These are phyloP conservation scores for Aphidoletes aphidimyza DNA, from an alignment of 2,888 invertebrate genomes.

Conservation along the genomic window DNA sequence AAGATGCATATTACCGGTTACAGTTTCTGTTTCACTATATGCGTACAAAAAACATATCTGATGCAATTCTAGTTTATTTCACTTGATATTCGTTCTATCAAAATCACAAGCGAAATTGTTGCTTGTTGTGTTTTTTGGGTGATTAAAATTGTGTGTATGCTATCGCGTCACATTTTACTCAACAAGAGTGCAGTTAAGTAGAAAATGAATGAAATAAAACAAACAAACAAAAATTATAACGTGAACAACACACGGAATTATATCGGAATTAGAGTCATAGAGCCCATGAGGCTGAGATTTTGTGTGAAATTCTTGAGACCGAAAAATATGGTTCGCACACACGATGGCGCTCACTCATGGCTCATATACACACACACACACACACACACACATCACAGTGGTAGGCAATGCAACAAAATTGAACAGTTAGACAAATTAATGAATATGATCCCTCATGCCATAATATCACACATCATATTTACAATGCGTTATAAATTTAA, in stretches of 20 bases:
- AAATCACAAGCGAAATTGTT: slow-evolving; percentile 9
- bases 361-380: too few species aligned
- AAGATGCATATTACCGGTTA: slow-evolving; percentile 7
- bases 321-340: too few species aligned
- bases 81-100: neutral
- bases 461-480: neutral
- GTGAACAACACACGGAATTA: neutral
- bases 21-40: slow-evolving; percentile 22
- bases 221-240: slow-evolving; percentile 37
- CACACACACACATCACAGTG: too few species aligned
- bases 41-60: neutral
- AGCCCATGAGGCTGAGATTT: neutral
- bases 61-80: neutral
- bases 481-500: neutral
- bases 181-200: slow-evolving; percentile 17
- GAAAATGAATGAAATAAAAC: too few species aligned
- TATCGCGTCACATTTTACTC: neutral
- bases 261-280: neutral
- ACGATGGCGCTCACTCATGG: too few species aligned
- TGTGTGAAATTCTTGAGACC: neutral
- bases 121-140: slow-evolving; percentile 26
- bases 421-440: slow-evolving; percentile 40
- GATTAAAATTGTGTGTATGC: slow-evolving; percentile 32
- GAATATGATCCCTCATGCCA: neutral
- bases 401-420: neutral